Conservation (phyloP, 2,113 vertebrate genomes). For the Oplegnathus fasciatus region DNA sequence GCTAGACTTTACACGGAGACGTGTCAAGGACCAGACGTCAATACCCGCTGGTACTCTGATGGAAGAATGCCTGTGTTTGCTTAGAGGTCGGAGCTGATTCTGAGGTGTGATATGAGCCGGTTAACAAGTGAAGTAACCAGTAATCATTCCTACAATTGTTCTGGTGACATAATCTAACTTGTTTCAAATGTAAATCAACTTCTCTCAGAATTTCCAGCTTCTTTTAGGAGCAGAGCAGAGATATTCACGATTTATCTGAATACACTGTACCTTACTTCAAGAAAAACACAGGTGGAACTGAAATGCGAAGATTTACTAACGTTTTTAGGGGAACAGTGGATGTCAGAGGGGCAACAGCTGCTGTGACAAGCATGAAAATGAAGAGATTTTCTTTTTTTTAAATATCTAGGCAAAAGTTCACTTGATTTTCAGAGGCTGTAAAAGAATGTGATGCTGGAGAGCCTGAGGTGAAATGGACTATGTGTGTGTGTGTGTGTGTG, state of each 20-base stretch:
- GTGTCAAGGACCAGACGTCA: slow-evolving; percentile 18
- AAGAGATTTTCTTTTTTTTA: not conserved
- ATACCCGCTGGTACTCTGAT: not conserved
- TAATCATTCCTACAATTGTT: not conserved
- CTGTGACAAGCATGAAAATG: not conserved
- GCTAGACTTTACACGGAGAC: slow-evolving; percentile 35
- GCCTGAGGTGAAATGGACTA: slow-evolving; percentile 25
- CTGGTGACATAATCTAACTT: not conserved
- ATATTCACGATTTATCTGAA: not conserved
- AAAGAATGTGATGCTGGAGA: slow-evolving; percentile 41
- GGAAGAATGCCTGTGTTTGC: slow-evolving; percentile 1
- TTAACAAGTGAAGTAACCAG: not conserved
- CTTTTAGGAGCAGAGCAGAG: not conserved
- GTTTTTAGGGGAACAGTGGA: not conserved
- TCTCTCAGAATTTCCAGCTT: not conserved
- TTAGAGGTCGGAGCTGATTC: not conserved
- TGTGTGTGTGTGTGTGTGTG: not conserved
- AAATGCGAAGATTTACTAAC: not conserved
- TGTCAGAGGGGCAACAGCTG: not conserved
- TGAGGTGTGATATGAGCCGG: not conserved
- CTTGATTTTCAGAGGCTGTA: slow-evolving; percentile 12
- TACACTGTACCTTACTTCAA: not conserved
- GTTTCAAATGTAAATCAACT: not conserved
- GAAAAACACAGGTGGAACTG: not conserved
- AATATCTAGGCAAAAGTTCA: slow-evolving; percentile 40